Conservation (phyloP, 2,888 invertebrate species). For the Apocheima hispidaria region DNA sequence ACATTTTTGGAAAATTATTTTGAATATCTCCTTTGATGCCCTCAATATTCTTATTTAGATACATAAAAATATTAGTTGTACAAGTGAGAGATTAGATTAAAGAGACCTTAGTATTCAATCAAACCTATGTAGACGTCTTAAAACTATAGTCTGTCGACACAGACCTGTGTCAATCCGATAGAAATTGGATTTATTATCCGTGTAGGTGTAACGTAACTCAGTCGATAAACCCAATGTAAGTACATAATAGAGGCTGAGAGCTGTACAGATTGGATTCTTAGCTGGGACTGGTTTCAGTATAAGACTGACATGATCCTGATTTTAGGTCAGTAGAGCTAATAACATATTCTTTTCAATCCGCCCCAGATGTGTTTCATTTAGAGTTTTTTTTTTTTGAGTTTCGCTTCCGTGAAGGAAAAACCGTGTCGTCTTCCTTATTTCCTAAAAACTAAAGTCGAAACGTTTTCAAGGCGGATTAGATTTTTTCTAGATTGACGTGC, state of each 20-base stretch:
- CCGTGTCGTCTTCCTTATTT: no score
- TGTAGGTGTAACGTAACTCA: not conserved
- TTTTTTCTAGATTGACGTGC: no score
- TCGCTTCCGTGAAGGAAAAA: no score
- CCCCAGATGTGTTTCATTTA: not conserved
- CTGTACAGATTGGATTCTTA: slow-evolving; percentile 9
- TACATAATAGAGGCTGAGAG: slow-evolving; percentile 17
- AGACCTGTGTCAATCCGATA: slow-evolving; percentile 2
- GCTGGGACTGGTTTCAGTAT: not conserved
- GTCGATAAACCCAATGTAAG: slow-evolving; percentile 12
- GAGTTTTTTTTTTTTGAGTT: no score
- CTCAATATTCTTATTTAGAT: no score
- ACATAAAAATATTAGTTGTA: no score
- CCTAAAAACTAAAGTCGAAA: no score
- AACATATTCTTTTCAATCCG: not conserved
- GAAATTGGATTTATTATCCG: slow-evolving; percentile 19
- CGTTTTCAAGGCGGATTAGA: no score
- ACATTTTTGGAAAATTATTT: no score
- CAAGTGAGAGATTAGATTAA: no score
- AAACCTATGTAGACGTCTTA: not conserved
- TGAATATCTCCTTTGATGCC: no score
- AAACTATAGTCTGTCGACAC: not conserved
- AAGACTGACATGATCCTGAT: not conserved
- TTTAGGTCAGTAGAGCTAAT: not conserved
- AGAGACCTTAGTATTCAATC: no score